Base-by-base conservation (phyloP, 53 echinoderm and acorn worm species). In the Apostichopus leukothele region DNA sequence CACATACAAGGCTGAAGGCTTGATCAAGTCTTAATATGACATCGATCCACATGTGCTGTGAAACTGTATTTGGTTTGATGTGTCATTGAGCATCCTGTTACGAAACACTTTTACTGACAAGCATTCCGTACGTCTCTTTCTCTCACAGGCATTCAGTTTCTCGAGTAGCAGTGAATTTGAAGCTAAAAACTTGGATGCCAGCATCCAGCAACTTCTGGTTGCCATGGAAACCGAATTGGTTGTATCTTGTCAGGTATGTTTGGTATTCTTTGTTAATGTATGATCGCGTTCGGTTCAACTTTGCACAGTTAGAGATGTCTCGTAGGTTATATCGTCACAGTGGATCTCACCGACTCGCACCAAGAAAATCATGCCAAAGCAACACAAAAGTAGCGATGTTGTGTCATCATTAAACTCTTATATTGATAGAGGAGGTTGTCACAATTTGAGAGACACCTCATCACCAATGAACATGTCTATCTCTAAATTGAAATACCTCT, bases 201-300 rank as follows among this genome's bases (percentile, higher is more conserved):
- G 86, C 1, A 86, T 86, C 16, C 76, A 78, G 10, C 50, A 51
- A 7, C 86, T 93, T 18, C 73, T 80, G 18, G 87, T 93, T 86
- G 93, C 91, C 83, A 91, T 93, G 86, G 93, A 93, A 86, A 89
- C 91, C 14, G 93, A 93, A 86, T 60, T 93, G 6, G 91, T 78
- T 27, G 79, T 89, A 61, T 86, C 93, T 4, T 74, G 89, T 5
- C 89, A 89, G 91, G 86, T 60, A 80, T 76, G 77, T 51, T 13
- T 52, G 52, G 5, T 12, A 76, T 39, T 52, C 12, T 25, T 7
- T 12, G 50, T 76, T 26, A 39, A 25, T 71, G 39, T 76, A 76
- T 76, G 14, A 16, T 7, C 57, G 0, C 1, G 4, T 57, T 8
- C 1, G 39, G 39, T 39, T 39, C 39, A 39, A 39, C 39, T 39